Percentiles rank a stretch among this genome's conserved stretches.
phyloP scores from a whole-genome alignment of 2,797 vertebrate genomes.

The Rachycentron canadum region DNA sequence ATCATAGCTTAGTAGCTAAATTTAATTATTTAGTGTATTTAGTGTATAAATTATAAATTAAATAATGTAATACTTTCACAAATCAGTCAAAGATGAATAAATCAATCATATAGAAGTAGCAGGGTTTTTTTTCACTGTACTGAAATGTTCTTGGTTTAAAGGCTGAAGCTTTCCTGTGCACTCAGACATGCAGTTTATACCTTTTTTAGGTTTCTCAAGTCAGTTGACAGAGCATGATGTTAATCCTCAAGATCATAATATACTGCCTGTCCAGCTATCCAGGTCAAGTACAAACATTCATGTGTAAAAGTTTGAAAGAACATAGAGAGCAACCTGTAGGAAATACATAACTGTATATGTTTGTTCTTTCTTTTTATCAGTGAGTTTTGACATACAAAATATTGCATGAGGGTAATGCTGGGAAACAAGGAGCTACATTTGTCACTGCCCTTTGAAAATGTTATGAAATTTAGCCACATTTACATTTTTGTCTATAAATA shows the following conservation, averaged over 20 bases:
- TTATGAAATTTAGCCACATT: too few species aligned
- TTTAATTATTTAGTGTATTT: too few species aligned
- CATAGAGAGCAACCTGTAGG: background rate
- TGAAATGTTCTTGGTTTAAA: constrained; percentile 10
- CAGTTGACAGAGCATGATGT: constrained; percentile 8
- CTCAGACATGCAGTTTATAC: background rate
- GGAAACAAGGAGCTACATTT: background rate
- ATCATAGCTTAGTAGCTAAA: background rate
- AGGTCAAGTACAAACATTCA: background rate
- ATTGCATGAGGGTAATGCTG: background rate
- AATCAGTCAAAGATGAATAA: background rate
- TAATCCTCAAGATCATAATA: constrained; percentile 36
- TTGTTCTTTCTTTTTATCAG: background rate
- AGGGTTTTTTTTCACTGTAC: background rate
- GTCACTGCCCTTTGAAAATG: background rate
- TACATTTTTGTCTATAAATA: too few species aligned
- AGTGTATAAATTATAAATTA: too few species aligned
- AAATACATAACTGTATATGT: background rate
- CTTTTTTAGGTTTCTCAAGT: constrained; percentile 20
- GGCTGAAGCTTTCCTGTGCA: constrained; percentile 20
- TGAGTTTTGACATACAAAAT: background rate
- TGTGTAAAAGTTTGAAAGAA: background rate
- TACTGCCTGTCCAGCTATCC: background rate
- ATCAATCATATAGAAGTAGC: background rate
- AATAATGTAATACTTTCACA: background rate